Evolutionary conservation across 1,140 invertebrate species (phyloP), one percentile per base, ranked within the genome.

Genomic region (Rhagoletis zephyria): DNA sequence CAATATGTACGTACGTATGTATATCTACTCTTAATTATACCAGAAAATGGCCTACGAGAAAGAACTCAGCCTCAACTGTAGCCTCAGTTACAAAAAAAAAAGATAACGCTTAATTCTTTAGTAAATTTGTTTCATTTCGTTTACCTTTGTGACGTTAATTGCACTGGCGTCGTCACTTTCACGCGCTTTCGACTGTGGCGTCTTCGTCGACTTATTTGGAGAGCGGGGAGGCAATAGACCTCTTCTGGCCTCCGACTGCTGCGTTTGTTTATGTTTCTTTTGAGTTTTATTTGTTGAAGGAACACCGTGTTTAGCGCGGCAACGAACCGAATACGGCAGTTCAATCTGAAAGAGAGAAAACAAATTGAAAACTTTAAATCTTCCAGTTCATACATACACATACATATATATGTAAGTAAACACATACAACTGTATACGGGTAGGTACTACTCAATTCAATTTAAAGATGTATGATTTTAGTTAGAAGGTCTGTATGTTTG

Each of bases 121-220:
- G 12, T n/a, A 63, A 63, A 63, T 63, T 42, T 40, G 6, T 67
- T 16, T 60, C 6, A 7, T 77, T 77, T 81, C 30, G 5, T 81
- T 56, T 81, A 81, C 74, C 74, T 81, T 81, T 56, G 74, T 81
- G 48, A 59, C 48, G 48, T 56, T 81, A 81, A 14, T 10, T 56
- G 74, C 48, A 42, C 51, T 56, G 74, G 19, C 16, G 74, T 30
- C 56, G 16, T 81, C 74, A 51, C 48, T 9, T 56, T 30, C 30
- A 30, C 16, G 74, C 14, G 14, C 14, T 56, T n/a, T 56, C 48
- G 74, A 81, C 48, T 56, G 45, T 6, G 19, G 16, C 48, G 74
- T 7, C 19, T 81, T 81, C 19, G 16, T 7, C 48, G 74, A 30
- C 19, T 81, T 81, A 59, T 19, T n/a, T 56, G 74, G 48, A 0